Evolutionary conservation across 1,140 invertebrate species (phyloP).

Genomic region (Cydia splendana): DNA sequence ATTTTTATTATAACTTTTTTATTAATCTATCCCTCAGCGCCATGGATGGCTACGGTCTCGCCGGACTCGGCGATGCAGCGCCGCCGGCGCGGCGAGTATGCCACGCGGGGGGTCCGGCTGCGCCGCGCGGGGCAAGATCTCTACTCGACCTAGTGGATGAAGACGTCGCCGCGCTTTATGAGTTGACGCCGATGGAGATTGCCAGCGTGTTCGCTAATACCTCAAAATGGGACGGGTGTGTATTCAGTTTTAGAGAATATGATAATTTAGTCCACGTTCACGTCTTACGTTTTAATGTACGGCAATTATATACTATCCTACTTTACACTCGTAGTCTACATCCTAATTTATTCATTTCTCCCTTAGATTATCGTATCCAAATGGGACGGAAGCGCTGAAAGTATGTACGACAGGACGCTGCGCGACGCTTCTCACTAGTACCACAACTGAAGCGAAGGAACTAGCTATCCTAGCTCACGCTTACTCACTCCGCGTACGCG

Average conservation of each 20-base stretch:
- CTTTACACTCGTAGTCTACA: neutral
- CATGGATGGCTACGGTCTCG: slow-evolving; percentile 38
- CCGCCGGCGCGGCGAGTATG: slow-evolving; percentile 47
- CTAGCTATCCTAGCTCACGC: slow-evolving; percentile 36
- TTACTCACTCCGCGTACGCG: slow-evolving; percentile 38
- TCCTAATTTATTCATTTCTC: neutral
- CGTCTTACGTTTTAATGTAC: neutral
- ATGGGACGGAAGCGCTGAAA: neutral
- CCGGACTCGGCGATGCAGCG: slow-evolving; percentile 47
- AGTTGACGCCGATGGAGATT: neutral
- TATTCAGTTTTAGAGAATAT: slow-evolving; percentile 22
- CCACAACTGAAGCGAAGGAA: slow-evolving; percentile 45
- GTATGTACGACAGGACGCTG: slow-evolving; percentile 45
- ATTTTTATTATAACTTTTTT: too few species aligned
- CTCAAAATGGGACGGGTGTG: neutral
- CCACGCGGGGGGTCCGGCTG: slow-evolving; percentile 32
- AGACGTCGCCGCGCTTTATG: slow-evolving; percentile 33
- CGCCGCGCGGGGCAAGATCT: slow-evolving; percentile 38
- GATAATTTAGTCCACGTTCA: neutral
- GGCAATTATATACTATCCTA: neutral
- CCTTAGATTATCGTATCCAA: neutral
- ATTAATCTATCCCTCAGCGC: neutral
- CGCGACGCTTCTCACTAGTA: slow-evolving; percentile 51
- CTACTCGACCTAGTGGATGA: slow-evolving; percentile 50
- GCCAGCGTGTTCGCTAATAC: neutral